Base-by-base conservation (phyloP, 2,797 vertebrate species). In the Melanotaenia nigrans region DNA sequence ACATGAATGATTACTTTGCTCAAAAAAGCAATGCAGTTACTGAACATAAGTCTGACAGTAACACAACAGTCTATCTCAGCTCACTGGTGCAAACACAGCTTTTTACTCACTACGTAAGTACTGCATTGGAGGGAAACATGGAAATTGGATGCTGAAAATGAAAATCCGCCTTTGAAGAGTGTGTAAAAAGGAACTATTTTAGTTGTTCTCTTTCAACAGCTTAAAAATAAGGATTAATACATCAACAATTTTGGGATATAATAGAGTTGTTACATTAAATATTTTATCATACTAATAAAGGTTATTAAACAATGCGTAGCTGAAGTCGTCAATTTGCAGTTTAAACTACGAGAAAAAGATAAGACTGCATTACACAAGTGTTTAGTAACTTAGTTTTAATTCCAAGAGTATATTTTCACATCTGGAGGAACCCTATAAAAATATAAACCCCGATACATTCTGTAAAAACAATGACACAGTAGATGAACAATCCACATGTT, bases 1-100 rank as follows among this genome's bases (percentile, higher is more conserved):
- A 94, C 90, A 92, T 93, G 91, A 93, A 87, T 92, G 92, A 94
- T 93, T 92, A 94, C 92, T 93, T 93, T 91, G 89, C 88, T 90
- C 82, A 75, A 73, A 85, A 84, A 85, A 85, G 89, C 87, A 89
- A 88, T 73, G 77, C 83, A 87, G 71, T 84, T 81, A 73, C 75
- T 74, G 75, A 88, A 89, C 79, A 83, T 66, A 75, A 82, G 79
- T 85, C 87, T 79, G 82, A 81, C 86, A 64, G 79, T 81, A 89
- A 87, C 87, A 92, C 88, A 91, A 86, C 89, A 90, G 83, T 81
- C 87, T 79, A 79, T 92, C 85, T 87, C 81, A 87, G 88, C 71
- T 88, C 91, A 90, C 61, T 87, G 91, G 90, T 88, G 85, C 89
- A 84, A 82, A 86, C 78, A 78, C 74, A 82, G 79, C 57, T 87